A percentile compares a stretch with the other conserved stretches of the same genome.
phyloP scores from a whole-genome alignment of 2,797 vertebrate species.

The Cossypha caffra region DNA sequence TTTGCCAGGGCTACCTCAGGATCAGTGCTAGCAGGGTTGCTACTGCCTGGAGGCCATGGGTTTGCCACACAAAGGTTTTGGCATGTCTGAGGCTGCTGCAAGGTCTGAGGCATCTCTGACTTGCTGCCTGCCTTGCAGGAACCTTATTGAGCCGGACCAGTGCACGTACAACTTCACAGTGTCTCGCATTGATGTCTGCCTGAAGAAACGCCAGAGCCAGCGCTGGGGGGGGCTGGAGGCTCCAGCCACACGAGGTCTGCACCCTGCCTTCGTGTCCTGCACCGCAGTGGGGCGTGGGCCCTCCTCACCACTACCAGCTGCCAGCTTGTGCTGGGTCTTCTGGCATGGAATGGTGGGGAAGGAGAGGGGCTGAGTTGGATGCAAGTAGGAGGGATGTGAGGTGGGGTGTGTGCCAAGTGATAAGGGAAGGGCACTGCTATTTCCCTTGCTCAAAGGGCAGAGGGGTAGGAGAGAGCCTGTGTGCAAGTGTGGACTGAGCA shows the following conservation, averaged over 20 bases:
- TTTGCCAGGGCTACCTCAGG: not conserved
- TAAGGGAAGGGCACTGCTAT: not conserved
- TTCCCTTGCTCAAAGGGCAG: not conserved
- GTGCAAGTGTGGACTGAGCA: not conserved
- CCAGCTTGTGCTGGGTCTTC: not conserved
- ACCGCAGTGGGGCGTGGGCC: not conserved
- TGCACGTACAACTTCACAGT: constrained; percentile 91
- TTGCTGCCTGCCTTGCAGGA: constrained; percentile 77
- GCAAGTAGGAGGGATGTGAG: not conserved
- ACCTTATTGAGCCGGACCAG: constrained; percentile 93
- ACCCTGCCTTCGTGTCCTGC: constrained; percentile 77
- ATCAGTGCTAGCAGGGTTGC: not conserved
- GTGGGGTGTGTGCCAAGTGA: not conserved
- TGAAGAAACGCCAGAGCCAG: constrained; percentile 97
- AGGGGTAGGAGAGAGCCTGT: not conserved
- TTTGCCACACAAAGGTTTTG: not conserved
- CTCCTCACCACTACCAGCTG: accelerated
- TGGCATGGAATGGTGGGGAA: not conserved
- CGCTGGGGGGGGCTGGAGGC: constrained; percentile 96
- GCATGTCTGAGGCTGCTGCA: not conserved
- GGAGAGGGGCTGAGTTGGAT: not conserved
- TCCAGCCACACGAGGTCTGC: constrained; percentile 96
- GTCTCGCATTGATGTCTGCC: constrained; percentile 89
- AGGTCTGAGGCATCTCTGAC: not conserved
- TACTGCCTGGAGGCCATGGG: not conserved